Evolutionary conservation across 2,113 vertebrate genomes (phyloP), one percentile per base, ranked within the genome.

Genomic region (Pampusana beccarii): DNA sequence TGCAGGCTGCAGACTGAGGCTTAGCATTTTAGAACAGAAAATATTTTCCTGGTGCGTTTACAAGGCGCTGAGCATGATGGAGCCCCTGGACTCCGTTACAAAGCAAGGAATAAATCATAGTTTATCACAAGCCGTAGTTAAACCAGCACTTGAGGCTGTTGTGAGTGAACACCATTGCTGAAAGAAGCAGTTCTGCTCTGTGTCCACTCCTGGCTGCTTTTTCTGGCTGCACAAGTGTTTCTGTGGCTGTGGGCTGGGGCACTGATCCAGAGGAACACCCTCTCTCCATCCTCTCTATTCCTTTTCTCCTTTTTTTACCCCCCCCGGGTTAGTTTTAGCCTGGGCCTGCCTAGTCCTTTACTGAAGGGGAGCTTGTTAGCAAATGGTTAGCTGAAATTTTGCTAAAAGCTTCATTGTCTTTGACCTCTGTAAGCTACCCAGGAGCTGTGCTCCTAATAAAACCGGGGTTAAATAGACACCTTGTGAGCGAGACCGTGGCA

Each of bases 401-500:
- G 71, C 90, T 94, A 73, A 97, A 96, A 91, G 92, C 81, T 70
- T 93, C 73, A 66, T 95, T 95, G 82, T 95, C 28, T 93, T 80
- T 58, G 81, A 56, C 57, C 26, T 50, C 86, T 93, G 67, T 86
- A 86, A 94, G 12, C 42, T 56, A 78, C 53, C 40, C 6, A n/a
- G 0, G 84, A 20, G 48, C 83, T 90, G 79, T 62, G 56, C 74
- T 70, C 50, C 61, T 54, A 58, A 83, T 86, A 80, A 57, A 83
- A 93, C 71, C 51, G 48, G 75, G 90, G 90, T 94, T 93, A 96
- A 94, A 93, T 5, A 86, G 88, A 92, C 88, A 88, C 90, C 60
- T 96, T 86, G 48, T 48, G 86, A 94, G 82, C 29, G 56, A 80
- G 48, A 82, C 67, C 33, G 66, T 54, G 53, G 19, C 64, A 60